Conservation (phyloP, 1,140 invertebrate species). For the Pristionchus pacificus region DNA sequence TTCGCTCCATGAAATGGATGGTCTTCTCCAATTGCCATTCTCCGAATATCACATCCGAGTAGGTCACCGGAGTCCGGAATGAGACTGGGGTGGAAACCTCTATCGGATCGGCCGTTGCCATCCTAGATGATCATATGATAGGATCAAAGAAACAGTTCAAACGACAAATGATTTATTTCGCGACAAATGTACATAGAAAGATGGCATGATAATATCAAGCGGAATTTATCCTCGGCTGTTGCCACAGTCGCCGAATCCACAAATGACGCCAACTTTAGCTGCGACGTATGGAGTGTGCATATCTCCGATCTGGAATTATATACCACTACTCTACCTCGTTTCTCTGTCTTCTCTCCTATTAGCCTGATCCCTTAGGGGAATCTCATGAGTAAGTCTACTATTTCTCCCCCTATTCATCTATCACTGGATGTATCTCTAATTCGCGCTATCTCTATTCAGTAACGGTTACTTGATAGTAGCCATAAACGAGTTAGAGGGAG, state of each 20-base stretch:
- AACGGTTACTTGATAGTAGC: no score
- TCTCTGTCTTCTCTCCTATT: background rate
- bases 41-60: background rate
- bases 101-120: no score
- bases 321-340: background rate
- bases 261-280: background rate
- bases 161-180: no score
- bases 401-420: background rate
- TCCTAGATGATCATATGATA: no score
- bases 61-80: background rate
- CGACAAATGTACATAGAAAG: no score
- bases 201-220: no score
- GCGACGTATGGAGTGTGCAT: background rate
- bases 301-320: background rate
- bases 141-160: no score
- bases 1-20: background rate
- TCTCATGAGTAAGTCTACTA: background rate
- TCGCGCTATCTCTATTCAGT: no score
- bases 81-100: background rate
- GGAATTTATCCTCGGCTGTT: no score
- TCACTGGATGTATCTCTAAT: background rate
- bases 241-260: background rate
- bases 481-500: no score
- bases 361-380: background rate
- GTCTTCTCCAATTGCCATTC: slow-evolving; percentile 1